Evolutionary conservation across 1,140 invertebrate species (phyloP).

Genomic region (Trachymyrmex septentrionalis): DNA sequence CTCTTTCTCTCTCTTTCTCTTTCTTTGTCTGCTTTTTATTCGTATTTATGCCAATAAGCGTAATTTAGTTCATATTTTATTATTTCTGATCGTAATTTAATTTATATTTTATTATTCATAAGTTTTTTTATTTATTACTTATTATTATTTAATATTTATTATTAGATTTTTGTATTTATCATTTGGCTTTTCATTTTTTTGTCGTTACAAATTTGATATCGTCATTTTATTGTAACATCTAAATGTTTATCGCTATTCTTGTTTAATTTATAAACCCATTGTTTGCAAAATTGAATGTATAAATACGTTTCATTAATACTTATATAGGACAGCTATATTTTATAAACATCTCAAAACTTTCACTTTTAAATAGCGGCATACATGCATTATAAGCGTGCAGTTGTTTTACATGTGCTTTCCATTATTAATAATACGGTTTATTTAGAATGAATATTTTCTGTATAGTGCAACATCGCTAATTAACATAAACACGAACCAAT

Average conservation of each 20-base stretch:
- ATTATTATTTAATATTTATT: background rate
- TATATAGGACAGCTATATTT: background rate
- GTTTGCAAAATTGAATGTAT: background rate
- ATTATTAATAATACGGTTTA: constrained; percentile 42
- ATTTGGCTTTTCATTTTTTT: no score
- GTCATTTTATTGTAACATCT: background rate
- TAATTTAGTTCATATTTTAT: background rate
- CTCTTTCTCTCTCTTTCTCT: background rate
- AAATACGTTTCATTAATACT: background rate
- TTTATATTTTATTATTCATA: background rate
- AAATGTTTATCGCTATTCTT: background rate
- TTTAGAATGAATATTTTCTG: background rate
- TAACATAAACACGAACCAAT: constrained; percentile 65
- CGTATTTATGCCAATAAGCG: background rate
- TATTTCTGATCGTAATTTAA: background rate
- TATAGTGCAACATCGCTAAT: constrained; percentile 46
- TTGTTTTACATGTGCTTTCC: constrained; percentile 23
- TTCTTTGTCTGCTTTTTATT: background rate
- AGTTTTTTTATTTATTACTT: background rate
- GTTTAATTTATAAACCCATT: background rate
- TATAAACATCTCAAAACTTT: background rate
- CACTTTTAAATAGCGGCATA: background rate
- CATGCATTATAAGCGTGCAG: background rate
- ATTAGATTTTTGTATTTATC: background rate
- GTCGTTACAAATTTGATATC: no score